Evolutionary conservation across 2,797 vertebrate genomes (phyloP).

Genomic region (Caiman crocodilus): DNA sequence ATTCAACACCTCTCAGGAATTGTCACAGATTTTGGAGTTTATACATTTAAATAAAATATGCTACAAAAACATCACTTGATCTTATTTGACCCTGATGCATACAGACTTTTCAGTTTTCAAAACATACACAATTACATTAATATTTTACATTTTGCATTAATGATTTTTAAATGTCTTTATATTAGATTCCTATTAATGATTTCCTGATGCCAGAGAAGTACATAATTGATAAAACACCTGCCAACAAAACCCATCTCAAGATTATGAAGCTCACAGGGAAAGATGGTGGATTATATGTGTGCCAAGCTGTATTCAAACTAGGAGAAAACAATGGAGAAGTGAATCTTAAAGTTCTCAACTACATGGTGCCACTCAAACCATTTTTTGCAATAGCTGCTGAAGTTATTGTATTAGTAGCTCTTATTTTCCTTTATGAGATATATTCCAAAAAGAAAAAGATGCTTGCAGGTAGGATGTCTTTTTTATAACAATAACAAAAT

Average conservation of each 20-base stretch:
- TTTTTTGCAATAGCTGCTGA: constrained; percentile 87
- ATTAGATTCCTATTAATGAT: constrained; percentile 78
- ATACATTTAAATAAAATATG: fast-evolving
- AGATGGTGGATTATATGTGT: constrained; percentile 85
- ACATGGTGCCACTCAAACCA: constrained; percentile 89
- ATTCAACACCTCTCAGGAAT: neutral
- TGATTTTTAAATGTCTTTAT: constrained; percentile 2
- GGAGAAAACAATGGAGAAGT: constrained; percentile 60
- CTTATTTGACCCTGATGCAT: neutral
- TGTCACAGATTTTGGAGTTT: neutral
- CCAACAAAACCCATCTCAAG: constrained; percentile 76
- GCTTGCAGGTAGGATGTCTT: constrained; percentile 54
- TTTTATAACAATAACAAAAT: neutral
- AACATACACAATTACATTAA: neutral
- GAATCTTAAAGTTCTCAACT: constrained; percentile 85
- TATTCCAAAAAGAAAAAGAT: constrained; percentile 71
- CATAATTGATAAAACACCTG: constrained; percentile 27
- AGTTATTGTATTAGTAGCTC: constrained; percentile 84
- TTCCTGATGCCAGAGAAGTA: constrained; percentile 72
- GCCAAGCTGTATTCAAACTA: constrained; percentile 83
- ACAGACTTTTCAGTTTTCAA: neutral
- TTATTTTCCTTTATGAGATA: constrained; percentile 87
- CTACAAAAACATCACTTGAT: neutral
- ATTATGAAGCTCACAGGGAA: constrained; percentile 80
- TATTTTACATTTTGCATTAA: neutral